Percentiles rank a stretch among this genome's conserved stretches.
phyloP scores from a whole-genome alignment of 2,888 invertebrate species.

The Fragum whitleyi region DNA sequence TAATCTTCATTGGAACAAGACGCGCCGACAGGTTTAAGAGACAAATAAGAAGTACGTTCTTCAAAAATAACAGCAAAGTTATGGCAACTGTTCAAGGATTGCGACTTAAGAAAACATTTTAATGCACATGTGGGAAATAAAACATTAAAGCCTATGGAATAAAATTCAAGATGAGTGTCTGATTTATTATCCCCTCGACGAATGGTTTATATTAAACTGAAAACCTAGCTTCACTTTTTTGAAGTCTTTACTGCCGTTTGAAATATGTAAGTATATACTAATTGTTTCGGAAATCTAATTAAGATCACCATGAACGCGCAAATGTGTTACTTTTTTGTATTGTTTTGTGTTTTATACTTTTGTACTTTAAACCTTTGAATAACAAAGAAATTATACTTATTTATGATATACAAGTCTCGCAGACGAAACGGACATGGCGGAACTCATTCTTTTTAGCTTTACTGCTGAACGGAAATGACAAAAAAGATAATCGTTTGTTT shows the following conservation, averaged over 20 bases:
- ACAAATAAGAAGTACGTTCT: too few relatives aligned
- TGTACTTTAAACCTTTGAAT: too few relatives aligned
- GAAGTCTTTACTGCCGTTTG: neutral
- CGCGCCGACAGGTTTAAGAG: neutral
- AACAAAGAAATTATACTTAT: too few relatives aligned
- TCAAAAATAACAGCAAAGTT: neutral
- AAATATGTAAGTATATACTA: neutral
- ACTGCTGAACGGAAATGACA: too few relatives aligned
- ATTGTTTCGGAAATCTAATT: neutral
- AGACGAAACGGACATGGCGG: too few relatives aligned
- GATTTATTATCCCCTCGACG: neutral
- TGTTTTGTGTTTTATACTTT: too few relatives aligned
- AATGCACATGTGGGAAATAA: neutral
- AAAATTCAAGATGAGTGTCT: neutral
- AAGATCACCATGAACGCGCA: neutral
- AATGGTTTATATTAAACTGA: conserved; percentile 1
- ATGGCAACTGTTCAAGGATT: neutral
- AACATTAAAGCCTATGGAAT: neutral
- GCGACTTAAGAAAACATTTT: neutral
- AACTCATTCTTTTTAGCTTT: too few relatives aligned
- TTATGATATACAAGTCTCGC: too few relatives aligned
- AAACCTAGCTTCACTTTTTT: neutral
- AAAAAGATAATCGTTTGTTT: too few relatives aligned
- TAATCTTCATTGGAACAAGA: too few relatives aligned
- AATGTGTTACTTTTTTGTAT: too few relatives aligned